Evolutionary conservation across 2,797 vertebrate genomes (phyloP).

Genomic region (Dendrocincla fuliginosa): DNA sequence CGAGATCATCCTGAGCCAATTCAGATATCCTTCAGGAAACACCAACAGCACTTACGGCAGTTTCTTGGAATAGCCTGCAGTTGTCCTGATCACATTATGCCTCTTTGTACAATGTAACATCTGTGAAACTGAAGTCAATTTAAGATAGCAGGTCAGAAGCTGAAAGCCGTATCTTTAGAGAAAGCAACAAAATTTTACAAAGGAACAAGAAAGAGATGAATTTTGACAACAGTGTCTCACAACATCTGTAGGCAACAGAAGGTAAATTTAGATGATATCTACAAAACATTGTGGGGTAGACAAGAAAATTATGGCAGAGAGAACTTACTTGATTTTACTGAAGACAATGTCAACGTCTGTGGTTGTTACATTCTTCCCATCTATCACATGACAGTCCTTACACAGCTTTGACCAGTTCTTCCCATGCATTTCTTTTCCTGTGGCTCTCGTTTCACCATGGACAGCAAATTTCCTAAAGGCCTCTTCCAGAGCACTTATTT

Average conservation of each 20-base stretch:
- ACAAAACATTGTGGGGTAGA: not conserved
- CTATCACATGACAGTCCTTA: slow-evolving; percentile 92
- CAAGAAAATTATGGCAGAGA: not conserved
- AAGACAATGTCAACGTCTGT: slow-evolving; percentile 98
- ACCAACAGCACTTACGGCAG: not conserved
- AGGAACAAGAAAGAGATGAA: not conserved
- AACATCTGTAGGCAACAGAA: not conserved
- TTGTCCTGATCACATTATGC: not conserved
- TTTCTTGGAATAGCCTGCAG: not conserved
- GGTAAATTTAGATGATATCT: not conserved
- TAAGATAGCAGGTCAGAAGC: not conserved
- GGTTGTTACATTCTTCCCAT: slow-evolving; percentile 90
- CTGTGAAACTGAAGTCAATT: not conserved
- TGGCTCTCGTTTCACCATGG: slow-evolving; percentile 91
- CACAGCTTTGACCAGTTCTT: slow-evolving; percentile 98
- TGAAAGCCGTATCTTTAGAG: not conserved
- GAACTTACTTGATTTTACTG: slow-evolving; percentile 96
- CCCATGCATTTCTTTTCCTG: slow-evolving; percentile 92
- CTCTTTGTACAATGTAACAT: not conserved
- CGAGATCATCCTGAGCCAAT: not conserved
- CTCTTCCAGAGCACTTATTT: slow-evolving; percentile 90
- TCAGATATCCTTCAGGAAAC: not conserved
- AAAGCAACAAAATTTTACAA: not conserved
- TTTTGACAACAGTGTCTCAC: not conserved
- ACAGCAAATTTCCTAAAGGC: slow-evolving; percentile 92